Percentiles rank a stretch among this genome's conserved stretches.
Evolutionary conservation across 1,140 invertebrate genomes (phyloP).

Genomic region (Diorhabda sublineata): DNA sequence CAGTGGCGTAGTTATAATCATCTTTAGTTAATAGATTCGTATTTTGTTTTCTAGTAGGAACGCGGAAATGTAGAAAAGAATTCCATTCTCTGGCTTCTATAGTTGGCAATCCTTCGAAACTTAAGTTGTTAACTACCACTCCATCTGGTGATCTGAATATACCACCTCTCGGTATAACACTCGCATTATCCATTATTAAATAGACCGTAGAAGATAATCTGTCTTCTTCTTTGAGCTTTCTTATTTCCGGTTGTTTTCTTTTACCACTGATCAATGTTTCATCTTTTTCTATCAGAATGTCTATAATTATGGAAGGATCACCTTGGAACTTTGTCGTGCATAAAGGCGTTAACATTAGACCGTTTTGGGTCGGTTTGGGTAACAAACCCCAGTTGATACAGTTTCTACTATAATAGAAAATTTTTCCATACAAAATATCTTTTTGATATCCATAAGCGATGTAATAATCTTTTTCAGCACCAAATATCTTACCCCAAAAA

Average conservation of each 20-base stretch:
- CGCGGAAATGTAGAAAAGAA: slow-evolving; percentile 64
- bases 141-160: slow-evolving; percentile 63
- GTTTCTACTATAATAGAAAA: slow-evolving; percentile 68
- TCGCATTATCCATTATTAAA: slow-evolving; percentile 64
- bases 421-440: slow-evolving; percentile 60
- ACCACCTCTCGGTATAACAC: slow-evolving; percentile 66
- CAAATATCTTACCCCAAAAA: slow-evolving; percentile 71
- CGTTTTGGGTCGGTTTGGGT: slow-evolving; percentile 57
- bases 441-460: slow-evolving; percentile 66
- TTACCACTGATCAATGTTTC: slow-evolving; percentile 34
- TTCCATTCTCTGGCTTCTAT: slow-evolving; percentile 59
- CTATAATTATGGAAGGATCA: slow-evolving; percentile 52
- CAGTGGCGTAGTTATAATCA: slow-evolving; percentile 73
- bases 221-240: slow-evolving; percentile 69
- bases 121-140: slow-evolving; percentile 60
- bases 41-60: slow-evolving; percentile 64
- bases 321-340: slow-evolving; percentile 52
- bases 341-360: slow-evolving; percentile 56
- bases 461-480: slow-evolving; percentile 65
- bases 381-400: slow-evolving; percentile 65
- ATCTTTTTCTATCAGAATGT: slow-evolving; percentile 49
- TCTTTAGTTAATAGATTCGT: slow-evolving; percentile 63
- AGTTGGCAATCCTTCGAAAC: slow-evolving; percentile 60
- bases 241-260: slow-evolving; percentile 42
- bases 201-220: slow-evolving; percentile 64